Conservation (phyloP, 2,797 vertebrate species). For the Florisuga fusca region DNA sequence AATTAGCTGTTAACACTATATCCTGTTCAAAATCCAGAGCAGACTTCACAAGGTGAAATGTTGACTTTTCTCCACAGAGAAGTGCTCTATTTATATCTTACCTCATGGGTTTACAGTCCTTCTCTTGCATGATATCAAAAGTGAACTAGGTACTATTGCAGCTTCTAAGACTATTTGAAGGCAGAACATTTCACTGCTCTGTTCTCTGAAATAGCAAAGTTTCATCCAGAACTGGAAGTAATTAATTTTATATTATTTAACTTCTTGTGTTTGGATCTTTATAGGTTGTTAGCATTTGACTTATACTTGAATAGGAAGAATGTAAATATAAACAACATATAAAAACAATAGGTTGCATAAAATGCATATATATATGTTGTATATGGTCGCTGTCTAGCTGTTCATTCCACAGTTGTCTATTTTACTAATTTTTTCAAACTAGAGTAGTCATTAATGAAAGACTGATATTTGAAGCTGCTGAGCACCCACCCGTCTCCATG, state of each 20-base stretch:
- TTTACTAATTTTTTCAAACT: not conserved
- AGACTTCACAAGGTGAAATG: slow-evolving; percentile 34
- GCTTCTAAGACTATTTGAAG: not conserved
- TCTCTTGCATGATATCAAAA: not conserved
- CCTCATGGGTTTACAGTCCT: slow-evolving; percentile 24
- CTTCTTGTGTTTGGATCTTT: not conserved
- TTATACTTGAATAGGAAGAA: not conserved
- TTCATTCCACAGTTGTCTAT: not conserved
- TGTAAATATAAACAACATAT: not conserved
- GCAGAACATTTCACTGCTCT: not conserved
- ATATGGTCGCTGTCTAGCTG: not conserved
- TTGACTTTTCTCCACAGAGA: slow-evolving; percentile 4
- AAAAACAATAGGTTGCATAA: not conserved
- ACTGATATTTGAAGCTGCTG: not conserved
- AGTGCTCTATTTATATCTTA: slow-evolving; percentile 48
- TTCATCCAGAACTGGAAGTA: not conserved
- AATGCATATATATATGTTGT: not conserved
- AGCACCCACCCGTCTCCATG: not conserved
- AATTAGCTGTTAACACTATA: not conserved
- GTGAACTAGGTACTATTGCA: not conserved
- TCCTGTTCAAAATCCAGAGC: not conserved
- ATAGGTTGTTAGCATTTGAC: not conserved
- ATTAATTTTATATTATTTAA: not conserved
- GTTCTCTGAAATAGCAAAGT: not conserved
- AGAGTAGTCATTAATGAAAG: not conserved